Evolutionary conservation across 2,888 invertebrate genomes (phyloP).

Genomic region (Acanthosepion pharaonis): DNA sequence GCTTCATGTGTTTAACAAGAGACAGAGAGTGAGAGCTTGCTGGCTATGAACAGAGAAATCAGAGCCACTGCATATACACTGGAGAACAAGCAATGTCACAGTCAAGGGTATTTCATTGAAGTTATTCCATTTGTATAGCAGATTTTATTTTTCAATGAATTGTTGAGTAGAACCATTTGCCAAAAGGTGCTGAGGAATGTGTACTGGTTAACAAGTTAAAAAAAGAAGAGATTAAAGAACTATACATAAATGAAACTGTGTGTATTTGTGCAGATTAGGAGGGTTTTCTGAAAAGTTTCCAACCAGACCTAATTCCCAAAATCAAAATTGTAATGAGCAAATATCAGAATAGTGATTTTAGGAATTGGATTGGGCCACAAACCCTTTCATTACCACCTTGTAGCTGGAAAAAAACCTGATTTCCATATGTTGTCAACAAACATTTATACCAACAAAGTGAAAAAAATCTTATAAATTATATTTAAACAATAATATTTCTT

Average conservation of each 20-base stretch:
- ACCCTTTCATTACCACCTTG: too few relatives aligned
- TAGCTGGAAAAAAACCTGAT: neutral
- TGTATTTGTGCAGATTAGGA: neutral
- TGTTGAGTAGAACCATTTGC: slow-evolving; percentile 9
- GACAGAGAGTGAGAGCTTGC: neutral
- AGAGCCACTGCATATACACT: neutral
- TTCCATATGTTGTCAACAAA: neutral
- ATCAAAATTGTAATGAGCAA: too few relatives aligned
- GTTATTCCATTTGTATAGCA: neutral
- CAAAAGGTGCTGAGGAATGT: neutral
- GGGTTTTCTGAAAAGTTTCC: too few relatives aligned
- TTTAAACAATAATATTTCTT: too few relatives aligned
- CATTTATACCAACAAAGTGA: neutral
- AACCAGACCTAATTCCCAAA: too few relatives aligned
- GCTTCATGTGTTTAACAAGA: neutral
- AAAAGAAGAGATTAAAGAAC: neutral
- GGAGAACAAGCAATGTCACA: neutral
- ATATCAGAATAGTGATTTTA: too few relatives aligned
- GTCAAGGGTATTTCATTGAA: neutral
- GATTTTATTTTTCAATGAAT: neutral
- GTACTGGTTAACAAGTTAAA: neutral
- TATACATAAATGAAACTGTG: neutral
- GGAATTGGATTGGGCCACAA: too few relatives aligned
- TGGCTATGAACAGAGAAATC: neutral
- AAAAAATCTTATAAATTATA: too few relatives aligned